Percentiles rank a stretch among this genome's conserved stretches.
These are phyloP conservation scores for Hipposideros armiger DNA, from an alignment of 2,113 vertebrate species.

Conservation along the genomic window DNA sequence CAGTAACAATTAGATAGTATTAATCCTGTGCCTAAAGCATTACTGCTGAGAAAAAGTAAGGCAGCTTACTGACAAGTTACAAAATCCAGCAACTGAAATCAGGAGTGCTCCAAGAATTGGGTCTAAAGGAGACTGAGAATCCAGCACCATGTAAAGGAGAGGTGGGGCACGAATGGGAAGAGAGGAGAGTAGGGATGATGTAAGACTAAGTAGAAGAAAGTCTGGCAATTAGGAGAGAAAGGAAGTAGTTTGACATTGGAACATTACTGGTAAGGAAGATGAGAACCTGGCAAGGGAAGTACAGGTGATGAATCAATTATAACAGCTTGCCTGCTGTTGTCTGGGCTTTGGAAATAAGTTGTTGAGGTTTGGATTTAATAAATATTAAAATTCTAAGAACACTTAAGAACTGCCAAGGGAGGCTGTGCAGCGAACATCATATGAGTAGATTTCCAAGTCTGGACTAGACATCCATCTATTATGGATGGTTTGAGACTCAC, in stretches of 20 bases:
- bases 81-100: background rate
- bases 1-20: background rate
- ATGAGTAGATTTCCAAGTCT: conserved; percentile 68
- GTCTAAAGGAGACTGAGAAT: background rate
- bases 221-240: conserved; percentile 59
- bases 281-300: conserved; percentile 25
- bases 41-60: conserved; percentile 35
- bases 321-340: background rate
- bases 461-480: conserved; percentile 65
- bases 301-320: conserved; percentile 64
- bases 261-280: conserved; percentile 39
- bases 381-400: conserved; percentile 78
- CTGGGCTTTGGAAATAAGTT: conserved; percentile 63
- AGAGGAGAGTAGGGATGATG: background rate
- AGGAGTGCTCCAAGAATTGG: background rate
- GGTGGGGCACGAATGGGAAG: background rate
- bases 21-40: background rate
- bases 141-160: background rate
- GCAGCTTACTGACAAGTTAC: background rate
- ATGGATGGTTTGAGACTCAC: conserved; percentile 71
- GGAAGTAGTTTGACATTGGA: conserved; percentile 49
- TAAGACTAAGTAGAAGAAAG: conserved; percentile 31
- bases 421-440: conserved; percentile 22
- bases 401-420: conserved; percentile 73
- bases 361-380: conserved; percentile 74